These are phyloP conservation scores for Melikaiella ostensackeni DNA, from an alignment of 2,888 invertebrate genomes.

Conservation along the genomic window DNA sequence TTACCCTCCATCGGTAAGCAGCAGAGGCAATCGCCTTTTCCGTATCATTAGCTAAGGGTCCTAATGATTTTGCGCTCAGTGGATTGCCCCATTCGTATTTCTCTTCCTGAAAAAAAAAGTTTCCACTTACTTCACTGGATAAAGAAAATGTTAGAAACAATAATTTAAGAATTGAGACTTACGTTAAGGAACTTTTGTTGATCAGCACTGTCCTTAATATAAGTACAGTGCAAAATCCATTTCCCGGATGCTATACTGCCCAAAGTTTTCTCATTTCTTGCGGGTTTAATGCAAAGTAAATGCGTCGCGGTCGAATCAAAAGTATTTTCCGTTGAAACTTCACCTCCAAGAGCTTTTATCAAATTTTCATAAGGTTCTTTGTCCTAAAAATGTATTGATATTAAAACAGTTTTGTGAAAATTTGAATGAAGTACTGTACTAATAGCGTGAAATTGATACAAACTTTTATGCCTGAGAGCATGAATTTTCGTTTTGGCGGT, in stretches of 20 bases:
- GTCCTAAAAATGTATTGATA: conserved; percentile 74
- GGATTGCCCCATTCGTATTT: conserved; percentile 92
- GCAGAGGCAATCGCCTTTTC: conserved; percentile 80
- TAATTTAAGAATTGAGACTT: conserved; percentile 59
- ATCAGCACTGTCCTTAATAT: conserved; percentile 84
- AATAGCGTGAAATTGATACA: conserved; percentile 18
- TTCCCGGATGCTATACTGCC: conserved; percentile 92
- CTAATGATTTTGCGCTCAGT: conserved; percentile 78
- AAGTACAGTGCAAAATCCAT: conserved; percentile 91
- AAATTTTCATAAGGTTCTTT: conserved; percentile 79
- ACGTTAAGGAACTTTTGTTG: conserved; percentile 83
- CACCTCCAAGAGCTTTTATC: conserved; percentile 83
- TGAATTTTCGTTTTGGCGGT: conserved; percentile 64
- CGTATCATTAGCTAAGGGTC: conserved; percentile 75
- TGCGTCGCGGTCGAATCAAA: conserved; percentile 86
- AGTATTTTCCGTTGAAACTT: conserved; percentile 79
- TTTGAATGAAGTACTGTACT: conserved; percentile 9
- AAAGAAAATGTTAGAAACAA: conserved; percentile 34
- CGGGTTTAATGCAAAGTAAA: conserved; percentile 85
- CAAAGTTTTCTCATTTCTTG: conserved; percentile 92
- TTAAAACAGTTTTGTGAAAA: neutral
- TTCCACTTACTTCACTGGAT: neutral
- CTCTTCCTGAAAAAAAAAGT: conserved; percentile 82
- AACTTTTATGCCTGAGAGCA: conserved; percentile 72
- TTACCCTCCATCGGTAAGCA: conserved; percentile 85